These are phyloP conservation scores for Thyatira batis DNA, from an alignment of 2,888 invertebrate genomes.

Conservation along the genomic window DNA sequence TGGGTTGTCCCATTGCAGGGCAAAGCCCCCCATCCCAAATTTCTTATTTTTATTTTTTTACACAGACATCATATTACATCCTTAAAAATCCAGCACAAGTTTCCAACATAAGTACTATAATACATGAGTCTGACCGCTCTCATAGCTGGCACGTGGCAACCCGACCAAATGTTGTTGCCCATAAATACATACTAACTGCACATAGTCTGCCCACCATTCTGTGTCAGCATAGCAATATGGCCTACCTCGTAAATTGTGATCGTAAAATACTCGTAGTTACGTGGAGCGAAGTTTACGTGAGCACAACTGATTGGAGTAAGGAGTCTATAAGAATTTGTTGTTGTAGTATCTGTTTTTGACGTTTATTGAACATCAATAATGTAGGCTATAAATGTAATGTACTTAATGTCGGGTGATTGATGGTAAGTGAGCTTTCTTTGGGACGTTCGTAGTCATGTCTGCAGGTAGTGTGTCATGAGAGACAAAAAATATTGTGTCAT, in stretches of 20 bases:
- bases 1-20: no score
- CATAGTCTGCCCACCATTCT: conserved; percentile 31
- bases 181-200: conserved; percentile 25
- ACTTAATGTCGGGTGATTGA: neutral
- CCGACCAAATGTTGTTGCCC: neutral
- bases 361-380: neutral
- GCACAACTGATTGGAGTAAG: conserved; percentile 43
- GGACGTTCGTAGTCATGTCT: no score
- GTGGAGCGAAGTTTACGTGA: conserved; percentile 47
- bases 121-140: no score
- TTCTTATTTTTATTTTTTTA: no score
- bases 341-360: neutral
- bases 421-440: no score
- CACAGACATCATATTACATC: no score
- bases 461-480: no score
- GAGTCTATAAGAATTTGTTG: neutral
- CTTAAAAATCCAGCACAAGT: no score
- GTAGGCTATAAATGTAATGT: neutral
- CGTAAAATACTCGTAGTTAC: conserved; percentile 49
- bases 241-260: conserved; percentile 50
- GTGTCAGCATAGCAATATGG: conserved; percentile 45
- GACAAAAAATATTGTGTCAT: no score
- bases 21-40: no score
- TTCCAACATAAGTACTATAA: no score
- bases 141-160: neutral